Conservation (phyloP, 2,797 vertebrate species). For the Gobionotothen gibberifrons region DNA sequence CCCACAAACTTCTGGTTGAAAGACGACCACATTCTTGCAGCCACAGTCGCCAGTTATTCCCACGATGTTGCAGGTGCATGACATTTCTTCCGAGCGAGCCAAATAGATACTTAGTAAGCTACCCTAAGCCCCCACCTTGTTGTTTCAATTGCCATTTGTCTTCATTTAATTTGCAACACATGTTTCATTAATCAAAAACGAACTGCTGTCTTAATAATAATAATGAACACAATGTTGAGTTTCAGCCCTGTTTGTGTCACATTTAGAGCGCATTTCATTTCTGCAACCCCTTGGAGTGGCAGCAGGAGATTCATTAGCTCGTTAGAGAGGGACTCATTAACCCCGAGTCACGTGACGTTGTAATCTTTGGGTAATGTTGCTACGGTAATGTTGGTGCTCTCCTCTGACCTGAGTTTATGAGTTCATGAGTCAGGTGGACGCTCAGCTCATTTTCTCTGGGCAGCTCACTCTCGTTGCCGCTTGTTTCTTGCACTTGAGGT, state of each 20-base stretch:
- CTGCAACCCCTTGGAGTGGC: slow-evolving; percentile 32
- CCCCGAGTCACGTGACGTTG: slow-evolving; percentile 52
- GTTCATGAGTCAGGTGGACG: slow-evolving; percentile 9
- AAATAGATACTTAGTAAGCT: neutral
- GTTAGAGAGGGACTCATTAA: slow-evolving; percentile 68
- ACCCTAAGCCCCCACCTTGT: neutral
- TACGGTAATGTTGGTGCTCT: slow-evolving; percentile 36
- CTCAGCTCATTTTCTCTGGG: neutral
- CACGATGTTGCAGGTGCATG: neutral
- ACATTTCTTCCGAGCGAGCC: too few species aligned
- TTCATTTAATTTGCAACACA: slow-evolving; percentile 16
- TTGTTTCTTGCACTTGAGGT: slow-evolving; percentile 23
- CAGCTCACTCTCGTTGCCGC: slow-evolving; percentile 8
- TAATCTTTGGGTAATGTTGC: slow-evolving; percentile 50
- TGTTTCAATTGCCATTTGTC: slow-evolving; percentile 2
- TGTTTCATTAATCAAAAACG: slow-evolving; percentile 21
- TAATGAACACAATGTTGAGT: slow-evolving; percentile 37
- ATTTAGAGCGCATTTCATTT: slow-evolving; percentile 50
- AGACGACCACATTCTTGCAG: too few species aligned
- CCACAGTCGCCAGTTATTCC: neutral
- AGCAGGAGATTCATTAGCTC: slow-evolving; percentile 72
- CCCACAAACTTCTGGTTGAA: too few species aligned
- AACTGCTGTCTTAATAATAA: slow-evolving; percentile 23
- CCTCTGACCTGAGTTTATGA: slow-evolving; percentile 30
- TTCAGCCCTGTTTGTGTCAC: slow-evolving; percentile 30